Conservation (phyloP, 2,888 invertebrate species). For the Synanthedon tipuliformis region DNA sequence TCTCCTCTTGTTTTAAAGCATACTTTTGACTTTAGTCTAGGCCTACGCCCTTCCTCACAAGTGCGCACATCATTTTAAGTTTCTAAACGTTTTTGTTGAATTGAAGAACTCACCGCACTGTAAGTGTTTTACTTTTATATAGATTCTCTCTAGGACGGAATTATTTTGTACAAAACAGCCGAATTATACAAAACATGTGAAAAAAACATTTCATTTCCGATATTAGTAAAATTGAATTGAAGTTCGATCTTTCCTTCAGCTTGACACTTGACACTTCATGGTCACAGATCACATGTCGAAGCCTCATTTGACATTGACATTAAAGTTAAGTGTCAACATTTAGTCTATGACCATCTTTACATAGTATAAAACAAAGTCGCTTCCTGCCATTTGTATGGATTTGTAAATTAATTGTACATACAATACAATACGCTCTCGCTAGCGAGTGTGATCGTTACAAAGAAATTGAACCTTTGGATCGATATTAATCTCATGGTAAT, state of each 20-base stretch:
- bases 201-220: neutral
- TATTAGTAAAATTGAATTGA: too few species aligned
- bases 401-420: too few species aligned
- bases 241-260: too few species aligned
- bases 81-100: neutral
- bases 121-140: conserved; percentile 9
- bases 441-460: too few species aligned
- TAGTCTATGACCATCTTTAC: neutral
- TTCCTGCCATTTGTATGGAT: neutral
- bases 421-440: too few species aligned
- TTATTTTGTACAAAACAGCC: conserved; percentile 1
- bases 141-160: conserved; percentile 14
- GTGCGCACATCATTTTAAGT: neutral
- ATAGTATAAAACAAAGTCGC: neutral
- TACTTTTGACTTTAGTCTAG: neutral
- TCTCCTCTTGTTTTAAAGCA: neutral
- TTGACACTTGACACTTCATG: too few species aligned
- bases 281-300: too few species aligned
- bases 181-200: neutral
- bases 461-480: too few species aligned
- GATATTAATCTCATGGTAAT: too few species aligned
- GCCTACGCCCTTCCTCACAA: neutral
- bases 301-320: too few species aligned
- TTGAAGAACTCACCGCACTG: conserved; percentile 27
- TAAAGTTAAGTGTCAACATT: too few species aligned